Evolutionary conservation across 2,888 invertebrate species (phyloP), one percentile per base, ranked within the genome.

Genomic region (Ischnus inquisitorius): DNA sequence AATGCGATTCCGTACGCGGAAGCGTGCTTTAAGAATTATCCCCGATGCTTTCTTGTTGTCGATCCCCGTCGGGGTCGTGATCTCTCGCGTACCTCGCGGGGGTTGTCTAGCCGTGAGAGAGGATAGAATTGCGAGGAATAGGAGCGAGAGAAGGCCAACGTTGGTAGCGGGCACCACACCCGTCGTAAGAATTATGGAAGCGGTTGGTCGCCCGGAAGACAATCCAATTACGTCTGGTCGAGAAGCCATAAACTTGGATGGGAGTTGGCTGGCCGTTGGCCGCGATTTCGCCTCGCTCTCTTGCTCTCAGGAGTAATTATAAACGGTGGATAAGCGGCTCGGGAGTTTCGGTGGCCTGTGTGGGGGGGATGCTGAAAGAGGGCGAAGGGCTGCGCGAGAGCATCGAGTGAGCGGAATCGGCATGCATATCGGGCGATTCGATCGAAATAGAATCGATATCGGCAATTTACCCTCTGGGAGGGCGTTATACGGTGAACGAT

Each of bases 181-280:
- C 81, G 85, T 84, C 80, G 81, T 80, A 87, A 86, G 87, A 86
- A 90, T 90, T 89, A 89, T 89, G 87, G 89, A 89, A 88, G 86
- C 88, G 87, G 87, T 89, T 88, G 89, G 88, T 89, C 88, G 86
- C 86, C 86, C 87, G 89, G 87, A 88, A 87, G 90, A 90, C 90
- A 90, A 90, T 90, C 89, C 90, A 90, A 90, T 90, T 90, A 90
- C 88, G 90, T 76, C 82, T 74, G 85, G 85, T 86, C 83, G 85
- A 86, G 86, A 89, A 90, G 90, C 90, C 90, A 90, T 91, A 91
- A 91, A 91, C 90, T 88, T 83, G 87, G 86, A 86, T 84, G 75
- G 81, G 81, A 84, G 75, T 65, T 78, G 80, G 84, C 81, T 76
- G 62, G 79, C 79, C 81, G 84, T 79, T 84, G 75, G 78, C 80